Evolutionary conservation across 92 coral and sea anemone genomes (phyloP).

Genomic region (Heliopora coerulea): DNA sequence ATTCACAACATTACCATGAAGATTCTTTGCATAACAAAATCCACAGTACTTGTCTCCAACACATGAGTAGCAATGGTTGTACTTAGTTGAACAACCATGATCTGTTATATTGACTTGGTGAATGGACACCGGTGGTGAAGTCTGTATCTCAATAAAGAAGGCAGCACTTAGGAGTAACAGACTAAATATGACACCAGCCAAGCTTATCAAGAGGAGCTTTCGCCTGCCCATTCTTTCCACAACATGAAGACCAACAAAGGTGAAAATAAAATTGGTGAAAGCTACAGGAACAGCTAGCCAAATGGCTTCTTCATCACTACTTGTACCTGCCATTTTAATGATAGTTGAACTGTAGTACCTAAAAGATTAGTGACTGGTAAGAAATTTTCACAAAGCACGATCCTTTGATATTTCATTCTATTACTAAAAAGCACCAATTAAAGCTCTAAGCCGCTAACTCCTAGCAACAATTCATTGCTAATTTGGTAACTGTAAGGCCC

Average conservation of each 20-base stretch:
- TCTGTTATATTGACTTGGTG: constrained; percentile 34
- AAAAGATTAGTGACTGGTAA: neutral
- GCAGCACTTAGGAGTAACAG: constrained; percentile 77
- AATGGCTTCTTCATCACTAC: constrained; percentile 72
- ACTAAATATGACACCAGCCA: constrained; percentile 76
- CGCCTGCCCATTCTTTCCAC: constrained; percentile 91
- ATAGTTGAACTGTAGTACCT: constrained; percentile 99
- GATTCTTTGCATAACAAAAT: constrained; percentile 67
- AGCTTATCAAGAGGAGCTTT: constrained; percentile 72
- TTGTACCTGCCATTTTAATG: constrained; percentile 87
- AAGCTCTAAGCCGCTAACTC: too few species aligned
- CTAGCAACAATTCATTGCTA: too few species aligned
- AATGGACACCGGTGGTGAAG: constrained; percentile 25
- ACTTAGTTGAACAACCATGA: constrained; percentile 27
- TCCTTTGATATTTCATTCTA: too few species aligned
- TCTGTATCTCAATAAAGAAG: constrained; percentile 58
- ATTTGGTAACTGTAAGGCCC: too few species aligned
- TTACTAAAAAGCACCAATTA: too few species aligned
- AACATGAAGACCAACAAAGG: constrained; percentile 70
- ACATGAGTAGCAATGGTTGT: constrained; percentile 41
- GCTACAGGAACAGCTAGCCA: constrained; percentile 95
- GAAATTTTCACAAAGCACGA: too few species aligned
- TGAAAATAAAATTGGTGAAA: constrained; percentile 76
- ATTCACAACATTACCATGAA: constrained; percentile 50
- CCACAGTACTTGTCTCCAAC: constrained; percentile 54